Evolutionary conservation across 2,888 invertebrate genomes (phyloP).

Genomic region (Magallana nippona): DNA sequence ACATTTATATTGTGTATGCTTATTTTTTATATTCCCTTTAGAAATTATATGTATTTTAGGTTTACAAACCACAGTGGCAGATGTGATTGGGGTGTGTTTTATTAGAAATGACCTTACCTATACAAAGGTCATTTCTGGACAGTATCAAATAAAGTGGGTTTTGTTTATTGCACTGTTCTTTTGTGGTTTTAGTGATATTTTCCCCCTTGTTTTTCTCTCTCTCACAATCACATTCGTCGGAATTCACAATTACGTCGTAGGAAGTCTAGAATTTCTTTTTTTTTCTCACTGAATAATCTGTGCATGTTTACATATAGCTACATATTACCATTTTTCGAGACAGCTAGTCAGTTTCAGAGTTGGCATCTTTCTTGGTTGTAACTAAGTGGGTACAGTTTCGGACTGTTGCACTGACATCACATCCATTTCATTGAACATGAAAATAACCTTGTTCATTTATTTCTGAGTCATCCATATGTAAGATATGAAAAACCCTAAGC

Average conservation of each 20-base stretch:
- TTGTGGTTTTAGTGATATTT: slow-evolving; percentile 3
- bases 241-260: too few species aligned
- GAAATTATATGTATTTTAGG: slow-evolving; percentile 12
- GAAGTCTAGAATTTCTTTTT: too few species aligned
- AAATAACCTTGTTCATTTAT: neutral
- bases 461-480: neutral
- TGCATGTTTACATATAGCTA: neutral
- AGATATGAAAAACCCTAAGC: neutral
- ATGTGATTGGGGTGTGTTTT: neutral
- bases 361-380: slow-evolving; percentile 1
- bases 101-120: neutral
- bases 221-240: too few species aligned
- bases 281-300: too few species aligned
- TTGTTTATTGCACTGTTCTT: slow-evolving; percentile 13
- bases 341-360: slow-evolving; percentile 9
- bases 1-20: slow-evolving; percentile 27
- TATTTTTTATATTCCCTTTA: neutral
- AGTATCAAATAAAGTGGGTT: neutral
- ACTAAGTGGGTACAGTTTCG: neutral
- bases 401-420: too few species aligned
- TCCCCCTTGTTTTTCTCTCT: neutral
- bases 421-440: neutral
- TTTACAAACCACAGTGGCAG: slow-evolving; percentile 29
- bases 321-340: slow-evolving; percentile 6
- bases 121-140: neutral